phyloP scores from a whole-genome alignment of 2,797 vertebrate genomes.

The Manis javanica region DNA sequence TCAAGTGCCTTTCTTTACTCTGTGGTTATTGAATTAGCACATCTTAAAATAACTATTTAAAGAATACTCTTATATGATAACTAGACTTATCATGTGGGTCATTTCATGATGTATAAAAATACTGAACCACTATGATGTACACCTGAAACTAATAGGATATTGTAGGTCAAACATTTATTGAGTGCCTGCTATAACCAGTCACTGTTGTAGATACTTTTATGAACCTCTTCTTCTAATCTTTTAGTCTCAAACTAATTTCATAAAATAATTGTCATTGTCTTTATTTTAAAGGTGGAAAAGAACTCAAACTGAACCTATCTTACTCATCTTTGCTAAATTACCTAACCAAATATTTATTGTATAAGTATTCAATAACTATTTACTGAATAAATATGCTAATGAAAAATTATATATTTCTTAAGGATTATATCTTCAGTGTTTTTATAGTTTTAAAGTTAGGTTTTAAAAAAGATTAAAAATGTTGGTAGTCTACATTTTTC shows the following conservation, averaged over 20 bases:
- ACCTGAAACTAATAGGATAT: background rate
- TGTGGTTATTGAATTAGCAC: background rate
- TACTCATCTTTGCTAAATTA: background rate
- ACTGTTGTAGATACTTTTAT: background rate
- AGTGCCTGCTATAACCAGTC: background rate
- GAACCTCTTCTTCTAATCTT: background rate
- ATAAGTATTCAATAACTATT: background rate
- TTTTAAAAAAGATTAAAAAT: background rate
- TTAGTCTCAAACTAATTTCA: background rate
- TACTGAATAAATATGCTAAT: background rate
- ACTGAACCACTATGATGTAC: background rate
- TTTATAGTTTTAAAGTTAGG: background rate
- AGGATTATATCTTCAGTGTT: background rate
- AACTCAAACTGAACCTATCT: background rate
- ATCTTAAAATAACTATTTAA: background rate
- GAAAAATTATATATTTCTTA: background rate
- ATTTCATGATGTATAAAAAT: background rate
- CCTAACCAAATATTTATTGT: background rate
- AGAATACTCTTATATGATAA: background rate
- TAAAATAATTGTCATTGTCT: background rate
- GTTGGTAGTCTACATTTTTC: background rate
- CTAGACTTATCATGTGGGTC: background rate
- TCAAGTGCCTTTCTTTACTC: background rate
- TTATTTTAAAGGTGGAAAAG: constrained; percentile 19
- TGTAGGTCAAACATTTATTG: background rate